Percentiles rank a stretch among this genome's conserved stretches.
phyloP scores from a whole-genome alignment of 2,888 invertebrate species.

The Phengaris alcon region DNA sequence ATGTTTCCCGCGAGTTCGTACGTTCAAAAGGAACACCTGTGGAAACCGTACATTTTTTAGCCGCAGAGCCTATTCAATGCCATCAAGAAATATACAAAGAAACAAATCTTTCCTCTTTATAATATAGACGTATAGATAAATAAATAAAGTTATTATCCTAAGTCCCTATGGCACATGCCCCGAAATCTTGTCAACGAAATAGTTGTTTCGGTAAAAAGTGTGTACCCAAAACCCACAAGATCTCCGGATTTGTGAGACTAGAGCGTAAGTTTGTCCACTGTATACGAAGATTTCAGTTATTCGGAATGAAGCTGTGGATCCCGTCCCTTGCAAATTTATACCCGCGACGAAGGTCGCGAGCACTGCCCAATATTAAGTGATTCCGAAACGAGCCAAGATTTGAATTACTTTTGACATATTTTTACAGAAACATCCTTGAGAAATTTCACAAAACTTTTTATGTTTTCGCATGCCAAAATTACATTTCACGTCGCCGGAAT shows the following conservation, averaged over 20 bases:
- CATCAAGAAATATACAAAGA: no score
- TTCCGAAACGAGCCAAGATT: conserved; percentile 57
- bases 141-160: no score
- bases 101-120: no score
- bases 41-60: no score
- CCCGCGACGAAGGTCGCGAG: conserved; percentile 40
- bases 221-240: not conserved
- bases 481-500: not conserved
- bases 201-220: not conserved
- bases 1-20: no score
- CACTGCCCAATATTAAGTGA: conserved; percentile 65
- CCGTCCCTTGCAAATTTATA: conserved; percentile 43
- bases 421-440: conserved; percentile 36
- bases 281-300: conserved; percentile 61
- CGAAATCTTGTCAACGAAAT: no score
- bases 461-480: conserved; percentile 9
- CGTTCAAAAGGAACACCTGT: no score
- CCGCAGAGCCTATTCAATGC: no score
- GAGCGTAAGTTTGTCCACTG: conserved; percentile 52
- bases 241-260: conserved; percentile 55
- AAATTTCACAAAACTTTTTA: conserved; percentile 26
- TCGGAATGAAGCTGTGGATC: conserved; percentile 57
- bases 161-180: no score
- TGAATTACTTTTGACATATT: conserved; percentile 54
- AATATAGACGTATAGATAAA: no score